phyloP scores from a whole-genome alignment of 30 jellyfish, hydroid and myxozoan genomes.

The Sanderia malayensis region DNA sequence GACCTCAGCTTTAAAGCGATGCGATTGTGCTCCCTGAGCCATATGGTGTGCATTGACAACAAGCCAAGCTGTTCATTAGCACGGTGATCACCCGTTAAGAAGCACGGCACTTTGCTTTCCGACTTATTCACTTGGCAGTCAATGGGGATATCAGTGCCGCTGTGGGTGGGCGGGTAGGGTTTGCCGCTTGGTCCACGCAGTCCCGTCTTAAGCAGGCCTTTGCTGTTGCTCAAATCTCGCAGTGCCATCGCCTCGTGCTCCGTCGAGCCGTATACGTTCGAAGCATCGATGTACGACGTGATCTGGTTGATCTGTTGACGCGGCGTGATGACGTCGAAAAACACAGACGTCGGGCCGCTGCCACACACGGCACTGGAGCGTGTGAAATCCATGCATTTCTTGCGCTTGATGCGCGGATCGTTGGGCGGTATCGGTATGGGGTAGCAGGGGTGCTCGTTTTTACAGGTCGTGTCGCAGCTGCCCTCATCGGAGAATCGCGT shows the following conservation, averaged over 20 bases:
- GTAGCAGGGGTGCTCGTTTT: constrained; percentile 86
- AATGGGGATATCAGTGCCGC: constrained; percentile 76
- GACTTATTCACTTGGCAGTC: constrained; percentile 85
- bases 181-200: constrained; percentile 56
- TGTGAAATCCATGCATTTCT: constrained; percentile 87
- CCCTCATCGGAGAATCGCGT: constrained; percentile 79
- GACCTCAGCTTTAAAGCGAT: constrained; percentile 60
- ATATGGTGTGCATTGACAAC: constrained; percentile 79
- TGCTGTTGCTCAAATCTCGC: constrained; percentile 58
- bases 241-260: constrained; percentile 75
- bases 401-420: constrained; percentile 73
- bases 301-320: constrained; percentile 91
- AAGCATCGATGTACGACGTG: constrained; percentile 86
- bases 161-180: constrained; percentile 68
- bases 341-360: constrained; percentile 85
- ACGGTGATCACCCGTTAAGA: constrained; percentile 88
- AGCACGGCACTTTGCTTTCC: constrained; percentile 79
- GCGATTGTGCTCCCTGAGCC: constrained; percentile 92
- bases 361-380: constrained; percentile 98
- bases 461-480: constrained; percentile 66
- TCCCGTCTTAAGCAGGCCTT: constrained; percentile 66
- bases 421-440: constrained; percentile 75
- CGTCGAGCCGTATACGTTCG: constrained; percentile 89
- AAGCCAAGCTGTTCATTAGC: constrained; percentile 85
- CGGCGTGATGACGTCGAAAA: constrained; percentile 79